Percentiles rank a stretch among this genome's conserved stretches.
Conservation (phyloP, 2,113 vertebrate species). For the Notothenia coriiceps region DNA sequence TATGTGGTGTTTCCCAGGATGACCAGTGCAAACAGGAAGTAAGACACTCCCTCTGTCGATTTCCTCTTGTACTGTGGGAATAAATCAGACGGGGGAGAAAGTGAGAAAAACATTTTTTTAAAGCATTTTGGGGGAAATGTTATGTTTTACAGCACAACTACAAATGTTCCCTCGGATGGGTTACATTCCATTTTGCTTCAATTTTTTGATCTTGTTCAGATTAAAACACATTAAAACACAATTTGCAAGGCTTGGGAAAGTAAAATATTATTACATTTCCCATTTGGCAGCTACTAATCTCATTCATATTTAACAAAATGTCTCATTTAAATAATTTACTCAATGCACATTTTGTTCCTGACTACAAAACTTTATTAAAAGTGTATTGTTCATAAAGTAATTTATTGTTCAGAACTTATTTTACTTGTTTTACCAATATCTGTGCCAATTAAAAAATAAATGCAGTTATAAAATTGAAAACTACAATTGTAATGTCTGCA, state of each 20-base stretch:
- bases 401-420: not conserved
- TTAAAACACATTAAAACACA: too few relatives aligned
- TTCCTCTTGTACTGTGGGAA: conserved; percentile 84
- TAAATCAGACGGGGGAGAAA: conserved; percentile 3
- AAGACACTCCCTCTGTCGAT: conserved; percentile 92
- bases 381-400: too few relatives aligned
- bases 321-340: not conserved
- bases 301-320: not conserved
- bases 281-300: not conserved
- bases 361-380: too few relatives aligned
- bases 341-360: not conserved
- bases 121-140: not conserved
- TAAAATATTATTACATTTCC: not conserved
- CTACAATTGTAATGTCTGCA: not conserved
- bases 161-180: too few relatives aligned
- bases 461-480: not conserved
- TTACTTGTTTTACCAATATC: not conserved
- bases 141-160: not conserved
- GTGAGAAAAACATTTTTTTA: too few relatives aligned
- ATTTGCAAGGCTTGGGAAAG: too few relatives aligned
- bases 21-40: conserved; percentile 92
- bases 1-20: conserved; percentile 93
- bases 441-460: not conserved
- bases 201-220: too few relatives aligned
- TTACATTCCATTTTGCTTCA: too few relatives aligned